Evolutionary conservation across 2,797 vertebrate genomes (phyloP), one percentile per base, ranked within the genome.

Genomic region (Chloroceryle inda): DNA sequence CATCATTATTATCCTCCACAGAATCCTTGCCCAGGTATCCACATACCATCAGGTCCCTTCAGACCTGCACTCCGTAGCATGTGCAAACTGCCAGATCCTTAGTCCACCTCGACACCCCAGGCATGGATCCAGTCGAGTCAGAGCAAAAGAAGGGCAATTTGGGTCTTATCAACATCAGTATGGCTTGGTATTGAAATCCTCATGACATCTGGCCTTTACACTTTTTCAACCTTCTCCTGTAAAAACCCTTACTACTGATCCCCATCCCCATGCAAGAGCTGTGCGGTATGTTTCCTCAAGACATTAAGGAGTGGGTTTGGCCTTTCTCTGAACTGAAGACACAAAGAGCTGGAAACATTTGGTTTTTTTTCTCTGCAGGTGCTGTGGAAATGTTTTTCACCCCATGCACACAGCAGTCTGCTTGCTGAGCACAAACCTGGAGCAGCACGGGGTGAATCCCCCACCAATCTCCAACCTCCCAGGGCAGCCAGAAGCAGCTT

Each of bases 31-130:
- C 38, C 24, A 71, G 27, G 24, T 67, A 38, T 11, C 33, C 26
- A 26, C 1, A 1, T 16, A 61, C 6, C 16, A 10, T 5, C 12
- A 3, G 7, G 10, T 66, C 50, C 38, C 35, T 56, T n/a, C n/a
- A 62, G 38, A 67, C 16, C 33, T 29, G 9, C 47, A 63, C 35
- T 38, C 38, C 27, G 22, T 9, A 69, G 21, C 0, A 0, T 76
- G 15, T 3, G 11, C 40, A 56, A 79, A 22, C 13, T 3, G 2
- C 4, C 29, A 64, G 50, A 31, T 84, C 31, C 31, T 64, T 49
- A 59, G 24, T 33, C 44, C 31, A 31, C 8, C 2, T 8, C 1
- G 1, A 53, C 26, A 74, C 17, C 59, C 56, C 38, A 55, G 15
- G 52, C 9, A n/a, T 72, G 35, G 22, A 26, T 22, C 53, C 33